A percentile compares a stretch with the other conserved stretches of the same genome.
Evolutionary conservation across 2,888 invertebrate genomes (phyloP).

Genomic region (Ormyrus nitidulus): DNA sequence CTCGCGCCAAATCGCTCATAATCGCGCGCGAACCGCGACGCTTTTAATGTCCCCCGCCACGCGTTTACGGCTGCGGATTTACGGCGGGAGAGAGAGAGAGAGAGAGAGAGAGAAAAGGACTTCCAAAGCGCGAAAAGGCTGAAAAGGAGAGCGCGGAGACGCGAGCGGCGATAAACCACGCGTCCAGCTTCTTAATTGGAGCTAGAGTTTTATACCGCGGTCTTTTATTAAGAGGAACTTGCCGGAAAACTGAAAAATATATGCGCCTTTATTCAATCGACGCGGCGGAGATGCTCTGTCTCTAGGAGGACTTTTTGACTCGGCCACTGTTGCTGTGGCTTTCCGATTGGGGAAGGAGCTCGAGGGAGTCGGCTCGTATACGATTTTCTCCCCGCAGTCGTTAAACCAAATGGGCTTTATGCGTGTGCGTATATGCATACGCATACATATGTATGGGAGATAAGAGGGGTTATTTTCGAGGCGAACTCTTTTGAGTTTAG

Average conservation of each 20-base stretch:
- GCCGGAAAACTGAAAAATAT: no score
- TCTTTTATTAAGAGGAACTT: no score
- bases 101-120: not conserved
- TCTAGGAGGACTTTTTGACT: no score
- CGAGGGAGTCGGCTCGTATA: no score
- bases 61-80: conserved; percentile 29
- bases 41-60: not conserved
- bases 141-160: not conserved
- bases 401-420: no score
- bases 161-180: not conserved
- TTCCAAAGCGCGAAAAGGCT: not conserved
- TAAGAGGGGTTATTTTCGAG: not conserved
- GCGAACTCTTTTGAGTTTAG: no score
- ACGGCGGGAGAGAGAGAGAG: not conserved
- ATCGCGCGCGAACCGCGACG: conserved; percentile 13
- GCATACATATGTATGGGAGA: not conserved
- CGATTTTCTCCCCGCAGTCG: no score
- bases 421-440: not conserved
- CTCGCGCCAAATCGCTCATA: conserved; percentile 26
- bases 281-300: no score
- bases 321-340: no score
- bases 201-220: no score
- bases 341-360: no score
- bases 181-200: not conserved
- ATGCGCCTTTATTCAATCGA: no score